These are phyloP conservation scores for Diachrysia chrysitis DNA, from an alignment of 2,888 invertebrate species.

Conservation along the genomic window DNA sequence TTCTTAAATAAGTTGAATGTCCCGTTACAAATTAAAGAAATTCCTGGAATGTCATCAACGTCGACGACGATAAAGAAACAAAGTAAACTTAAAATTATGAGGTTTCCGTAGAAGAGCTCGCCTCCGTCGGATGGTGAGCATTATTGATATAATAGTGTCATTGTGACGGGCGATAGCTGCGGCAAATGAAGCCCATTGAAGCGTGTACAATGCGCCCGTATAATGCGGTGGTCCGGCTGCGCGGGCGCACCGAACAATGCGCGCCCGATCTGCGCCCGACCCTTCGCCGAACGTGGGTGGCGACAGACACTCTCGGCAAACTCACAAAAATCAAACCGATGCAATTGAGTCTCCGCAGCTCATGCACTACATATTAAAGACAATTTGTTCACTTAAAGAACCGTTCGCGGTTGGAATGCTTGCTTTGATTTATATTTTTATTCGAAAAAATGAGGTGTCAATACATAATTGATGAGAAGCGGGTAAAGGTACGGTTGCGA, in stretches of 20 bases:
- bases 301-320: slow-evolving; percentile 63
- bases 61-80: slow-evolving; percentile 70
- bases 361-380: slow-evolving; percentile 55
- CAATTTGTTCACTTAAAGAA: slow-evolving; percentile 43
- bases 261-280: slow-evolving; percentile 74
- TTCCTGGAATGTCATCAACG: slow-evolving; percentile 48
- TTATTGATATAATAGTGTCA: slow-evolving; percentile 87
- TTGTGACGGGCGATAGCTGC: slow-evolving; percentile 83
- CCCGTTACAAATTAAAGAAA: slow-evolving; percentile 49
- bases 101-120: slow-evolving; percentile 78
- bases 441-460: slow-evolving; percentile 46
- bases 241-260: slow-evolving; percentile 80
- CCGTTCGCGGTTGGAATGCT: slow-evolving; percentile 42
- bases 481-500: slow-evolving; percentile 67
- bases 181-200: slow-evolving; percentile 86
- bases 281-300: slow-evolving; percentile 86
- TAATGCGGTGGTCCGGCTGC: slow-evolving; percentile 80
- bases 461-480: slow-evolving; percentile 61
- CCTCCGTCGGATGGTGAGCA: slow-evolving; percentile 76
- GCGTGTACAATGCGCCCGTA: slow-evolving; percentile 87
- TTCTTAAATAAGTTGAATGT: slow-evolving; percentile 13
- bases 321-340: slow-evolving; percentile 80
- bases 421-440: slow-evolving; percentile 39
- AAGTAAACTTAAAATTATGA: slow-evolving; percentile 79
- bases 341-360: slow-evolving; percentile 63